A percentile compares a stretch with the other conserved stretches of the same genome.
Evolutionary conservation across 2,797 vertebrate species (phyloP).

Genomic region (Lacerta agilis): DNA sequence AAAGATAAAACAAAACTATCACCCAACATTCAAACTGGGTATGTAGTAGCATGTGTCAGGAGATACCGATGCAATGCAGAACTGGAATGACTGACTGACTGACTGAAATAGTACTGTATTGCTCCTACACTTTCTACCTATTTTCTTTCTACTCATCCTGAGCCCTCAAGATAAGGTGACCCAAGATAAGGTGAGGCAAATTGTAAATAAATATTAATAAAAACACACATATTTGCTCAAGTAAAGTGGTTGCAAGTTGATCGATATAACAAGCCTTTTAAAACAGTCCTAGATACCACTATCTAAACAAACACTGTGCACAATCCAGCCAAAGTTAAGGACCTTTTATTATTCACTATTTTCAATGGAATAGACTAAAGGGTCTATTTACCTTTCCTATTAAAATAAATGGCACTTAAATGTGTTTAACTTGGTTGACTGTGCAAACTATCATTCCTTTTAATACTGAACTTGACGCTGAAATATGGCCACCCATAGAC

Average conservation of each 20-base stretch:
- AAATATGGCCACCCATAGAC: not conserved
- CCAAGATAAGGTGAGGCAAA: not conserved
- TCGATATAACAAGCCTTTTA: not conserved
- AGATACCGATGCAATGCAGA: not conserved
- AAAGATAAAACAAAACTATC: not conserved
- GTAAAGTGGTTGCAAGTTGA: not conserved
- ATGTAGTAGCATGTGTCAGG: not conserved
- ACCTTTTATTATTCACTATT: not conserved
- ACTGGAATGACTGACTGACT: not conserved
- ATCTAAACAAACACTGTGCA: not conserved
- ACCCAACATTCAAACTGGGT: not conserved
- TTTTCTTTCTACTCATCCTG: not conserved
- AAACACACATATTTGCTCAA: not conserved
- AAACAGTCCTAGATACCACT: not conserved
- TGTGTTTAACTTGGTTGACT: not conserved
- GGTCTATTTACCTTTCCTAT: not conserved
- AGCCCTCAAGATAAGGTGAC: not conserved
- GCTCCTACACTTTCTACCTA: not conserved
- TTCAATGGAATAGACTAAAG: not conserved
- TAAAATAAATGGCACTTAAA: not conserved
- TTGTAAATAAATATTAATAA: not conserved
- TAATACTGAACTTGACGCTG: not conserved
- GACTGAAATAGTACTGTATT: not conserved
- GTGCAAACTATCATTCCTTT: not conserved
- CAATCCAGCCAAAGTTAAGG: not conserved